phyloP scores from a whole-genome alignment of 1,140 invertebrate species.

The Cotesia chilonis region DNA sequence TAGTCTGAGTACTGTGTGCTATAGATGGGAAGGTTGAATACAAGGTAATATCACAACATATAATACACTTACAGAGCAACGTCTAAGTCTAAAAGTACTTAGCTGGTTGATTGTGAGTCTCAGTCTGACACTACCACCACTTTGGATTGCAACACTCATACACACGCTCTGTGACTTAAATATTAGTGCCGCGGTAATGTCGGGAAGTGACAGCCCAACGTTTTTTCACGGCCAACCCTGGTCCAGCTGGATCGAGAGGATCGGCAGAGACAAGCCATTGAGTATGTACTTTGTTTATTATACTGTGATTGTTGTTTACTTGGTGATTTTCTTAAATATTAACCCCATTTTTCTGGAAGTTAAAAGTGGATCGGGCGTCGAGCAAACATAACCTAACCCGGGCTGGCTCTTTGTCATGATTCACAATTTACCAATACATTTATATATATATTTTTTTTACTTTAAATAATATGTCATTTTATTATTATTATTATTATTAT shows the following conservation, averaged over 20 bases:
- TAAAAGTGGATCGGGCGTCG: constrained; percentile 29
- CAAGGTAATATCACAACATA: too few species aligned
- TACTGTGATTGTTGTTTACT: not conserved
- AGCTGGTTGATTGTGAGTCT: too few species aligned
- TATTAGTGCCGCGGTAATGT: constrained; percentile 57
- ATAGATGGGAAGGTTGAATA: too few species aligned
- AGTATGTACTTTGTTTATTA: constrained; percentile 54
- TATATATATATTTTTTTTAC: not conserved
- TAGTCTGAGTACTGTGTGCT: too few species aligned
- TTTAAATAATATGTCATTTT: not conserved
- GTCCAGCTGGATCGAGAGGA: constrained; percentile 65
- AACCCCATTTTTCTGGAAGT: too few species aligned
- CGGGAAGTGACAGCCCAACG: constrained; percentile 66
- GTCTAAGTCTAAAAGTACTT: too few species aligned
- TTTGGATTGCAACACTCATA: not conserved
- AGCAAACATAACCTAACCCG: constrained; percentile 42
- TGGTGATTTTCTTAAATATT: constrained; percentile 15
- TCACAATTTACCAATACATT: not conserved
- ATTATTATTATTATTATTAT: not conserved
- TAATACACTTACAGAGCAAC: too few species aligned
- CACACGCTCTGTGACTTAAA: not conserved
- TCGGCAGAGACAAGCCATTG: constrained; percentile 62
- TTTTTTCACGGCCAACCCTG: constrained; percentile 66
- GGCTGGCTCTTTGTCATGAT: constrained; percentile 19
- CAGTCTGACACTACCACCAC: too few species aligned